These are phyloP conservation scores for Xylota sylvarum DNA, from an alignment of 2,888 invertebrate genomes.

Conservation along the genomic window DNA sequence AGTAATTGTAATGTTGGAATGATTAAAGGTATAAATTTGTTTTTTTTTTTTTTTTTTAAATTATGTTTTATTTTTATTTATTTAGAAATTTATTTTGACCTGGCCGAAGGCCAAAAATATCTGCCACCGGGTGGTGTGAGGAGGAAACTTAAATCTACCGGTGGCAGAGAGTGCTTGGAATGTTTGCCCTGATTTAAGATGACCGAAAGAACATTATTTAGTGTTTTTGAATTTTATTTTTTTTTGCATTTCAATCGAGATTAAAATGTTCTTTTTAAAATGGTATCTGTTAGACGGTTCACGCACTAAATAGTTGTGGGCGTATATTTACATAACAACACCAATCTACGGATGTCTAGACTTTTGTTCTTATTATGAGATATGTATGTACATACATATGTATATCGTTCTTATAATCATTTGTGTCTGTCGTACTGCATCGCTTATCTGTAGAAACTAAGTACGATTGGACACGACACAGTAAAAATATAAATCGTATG, in stretches of 20 bases:
- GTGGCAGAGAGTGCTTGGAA: constrained; percentile 58
- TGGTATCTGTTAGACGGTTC: background rate
- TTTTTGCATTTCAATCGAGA: background rate
- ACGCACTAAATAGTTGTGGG: background rate
- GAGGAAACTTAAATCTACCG: constrained; percentile 43
- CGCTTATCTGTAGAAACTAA: background rate
- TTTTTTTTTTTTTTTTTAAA: constrained; percentile 43
- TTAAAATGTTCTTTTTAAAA: background rate
- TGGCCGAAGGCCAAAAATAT: constrained; percentile 63
- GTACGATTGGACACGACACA: background rate
- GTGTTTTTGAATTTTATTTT: constrained; percentile 5
- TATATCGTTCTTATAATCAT: background rate
- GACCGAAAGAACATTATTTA: constrained; percentile 43
- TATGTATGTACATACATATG: background rate
- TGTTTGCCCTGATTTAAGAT: constrained; percentile 65
- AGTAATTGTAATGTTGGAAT: constrained; percentile 65
- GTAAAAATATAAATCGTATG: constrained; percentile 9
- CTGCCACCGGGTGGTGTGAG: constrained; percentile 37
- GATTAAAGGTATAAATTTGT: constrained; percentile 63
- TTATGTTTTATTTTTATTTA: background rate
- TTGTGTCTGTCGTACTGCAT: background rate
- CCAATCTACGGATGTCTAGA: too few relatives aligned
- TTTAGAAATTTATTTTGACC: constrained; percentile 30
- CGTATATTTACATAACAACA: background rate
- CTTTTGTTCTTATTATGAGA: background rate